Base-by-base conservation (phyloP, 2,797 vertebrate genomes). In the Trachurus trachurus region DNA sequence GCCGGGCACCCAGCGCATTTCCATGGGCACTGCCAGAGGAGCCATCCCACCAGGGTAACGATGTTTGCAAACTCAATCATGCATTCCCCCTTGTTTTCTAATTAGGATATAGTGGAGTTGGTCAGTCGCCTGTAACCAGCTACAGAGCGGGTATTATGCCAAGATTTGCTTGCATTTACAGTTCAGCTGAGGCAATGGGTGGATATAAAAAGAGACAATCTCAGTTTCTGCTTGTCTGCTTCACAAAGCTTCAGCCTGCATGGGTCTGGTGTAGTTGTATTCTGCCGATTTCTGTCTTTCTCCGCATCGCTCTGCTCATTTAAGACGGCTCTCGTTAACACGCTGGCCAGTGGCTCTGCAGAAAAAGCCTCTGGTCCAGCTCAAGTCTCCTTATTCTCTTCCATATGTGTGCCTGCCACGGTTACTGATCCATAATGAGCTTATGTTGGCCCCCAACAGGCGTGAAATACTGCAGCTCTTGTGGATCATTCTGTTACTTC, bases 21-120 rank as follows among this genome's bases (percentile, higher is more conserved):
- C 96, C 12, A 88, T 96, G 56, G 90, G 95, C 45, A 92, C 95
- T 1, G 88, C 95, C 75, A 95, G 97, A 75, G 95, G 97, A 81
- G 66, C 96, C 15, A 95, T 98, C 49, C 97, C 97, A 12, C 95
- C 97, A 0, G 98, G 98, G 98, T 98, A 96, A 97, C 91, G 39
- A 72, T 74, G 61, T 72, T 64, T 68, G 17, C 66, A 73, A 47
- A 61, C 76, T 76, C 69, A 65, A 21, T 26, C 63, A 50, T 42
- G 29, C 66, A 29, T 62, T 61, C 13, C 16, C 16, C 66, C 10
- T 62, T 39, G 22, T 75, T 87, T 72, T 72, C 45, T 69, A 6
- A 63, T 79, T 56, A 54, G 5, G 19, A 58, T 57, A 50, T 65
- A 74, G 59, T 12, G 29, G 64, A 72, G 70, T 66, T 40, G 40